Conservation (phyloP, 2,797 vertebrate genomes). For the Centropyge bicolor region DNA sequence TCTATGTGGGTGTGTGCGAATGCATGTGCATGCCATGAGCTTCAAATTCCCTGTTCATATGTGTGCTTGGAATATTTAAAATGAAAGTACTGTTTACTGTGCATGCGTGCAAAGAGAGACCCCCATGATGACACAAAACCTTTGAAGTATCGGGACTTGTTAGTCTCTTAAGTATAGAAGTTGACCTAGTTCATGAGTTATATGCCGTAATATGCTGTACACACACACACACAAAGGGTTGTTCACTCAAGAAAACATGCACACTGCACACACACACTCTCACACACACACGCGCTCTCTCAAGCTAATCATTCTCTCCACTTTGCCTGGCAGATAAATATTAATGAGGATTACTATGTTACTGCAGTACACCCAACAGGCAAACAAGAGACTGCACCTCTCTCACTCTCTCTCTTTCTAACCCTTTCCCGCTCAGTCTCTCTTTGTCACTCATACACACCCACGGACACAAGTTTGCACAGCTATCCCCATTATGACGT, state of each 20-base stretch:
- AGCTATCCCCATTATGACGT: no score
- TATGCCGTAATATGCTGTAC: conserved; percentile 40
- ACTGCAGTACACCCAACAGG: conserved; percentile 77
- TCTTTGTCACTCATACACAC: conserved; percentile 49
- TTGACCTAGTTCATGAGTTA: conserved; percentile 76
- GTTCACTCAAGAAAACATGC: conserved; percentile 31
- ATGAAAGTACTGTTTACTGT: conserved; percentile 24
- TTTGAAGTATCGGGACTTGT: conserved; percentile 64
- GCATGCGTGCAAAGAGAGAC: conserved; percentile 17
- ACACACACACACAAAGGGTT: conserved; percentile 41
- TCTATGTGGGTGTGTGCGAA: conserved; percentile 9
- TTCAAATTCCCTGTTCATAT: conserved; percentile 3
- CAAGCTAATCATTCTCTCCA: conserved; percentile 75
- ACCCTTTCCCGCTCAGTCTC: conserved; percentile 49
- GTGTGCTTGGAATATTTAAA: conserved; percentile 41
- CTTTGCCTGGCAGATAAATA: conserved; percentile 80
- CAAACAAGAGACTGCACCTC: conserved; percentile 65
- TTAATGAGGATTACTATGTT: conserved; percentile 83
- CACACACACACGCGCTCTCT: conserved; percentile 34
- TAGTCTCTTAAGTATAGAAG: conserved; percentile 64
- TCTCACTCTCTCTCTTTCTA: conserved; percentile 37
- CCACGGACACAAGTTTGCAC: conserved; percentile 11
- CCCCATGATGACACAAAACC: conserved; percentile 54
- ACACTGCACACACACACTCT: conserved; percentile 23
- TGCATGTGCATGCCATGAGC: conserved; percentile 7